These are phyloP conservation scores for Nerophis ophidion DNA, from an alignment of 2,113 vertebrate genomes.

Conservation along the genomic window DNA sequence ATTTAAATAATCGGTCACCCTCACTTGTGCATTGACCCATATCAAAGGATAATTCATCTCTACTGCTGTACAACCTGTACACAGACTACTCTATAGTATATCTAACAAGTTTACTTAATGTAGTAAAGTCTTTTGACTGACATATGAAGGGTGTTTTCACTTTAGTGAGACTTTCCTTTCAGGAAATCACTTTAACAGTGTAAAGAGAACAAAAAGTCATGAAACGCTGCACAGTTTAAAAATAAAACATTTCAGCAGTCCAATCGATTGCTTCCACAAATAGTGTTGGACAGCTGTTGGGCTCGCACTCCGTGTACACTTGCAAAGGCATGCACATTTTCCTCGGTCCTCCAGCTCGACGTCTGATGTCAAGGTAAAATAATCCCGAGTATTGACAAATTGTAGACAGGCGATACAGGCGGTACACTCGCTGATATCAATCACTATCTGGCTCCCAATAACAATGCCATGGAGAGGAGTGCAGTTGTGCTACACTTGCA, in stretches of 20 bases:
- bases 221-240: neutral
- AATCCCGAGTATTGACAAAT: constrained; percentile 4
- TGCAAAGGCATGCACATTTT: neutral
- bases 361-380: constrained; percentile 2
- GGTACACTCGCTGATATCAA: neutral
- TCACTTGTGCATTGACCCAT: no score
- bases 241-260: constrained; percentile 2
- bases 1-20: no score
- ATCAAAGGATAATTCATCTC: no score
- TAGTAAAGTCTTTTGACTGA: no score
- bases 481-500: neutral
- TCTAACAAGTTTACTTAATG: no score
- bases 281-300: neutral
- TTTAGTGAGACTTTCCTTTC: neutral
- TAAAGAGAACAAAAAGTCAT: neutral
- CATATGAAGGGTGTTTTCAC: no score
- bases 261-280: neutral
- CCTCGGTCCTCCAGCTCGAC: neutral
- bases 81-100: no score
- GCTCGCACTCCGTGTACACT: neutral
- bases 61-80: no score
- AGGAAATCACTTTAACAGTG: neutral
- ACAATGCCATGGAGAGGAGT: neutral
- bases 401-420: neutral
- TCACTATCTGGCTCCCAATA: neutral